phyloP scores from a whole-genome alignment of 2,113 vertebrate genomes.

The Amblyopsis rosae region DNA sequence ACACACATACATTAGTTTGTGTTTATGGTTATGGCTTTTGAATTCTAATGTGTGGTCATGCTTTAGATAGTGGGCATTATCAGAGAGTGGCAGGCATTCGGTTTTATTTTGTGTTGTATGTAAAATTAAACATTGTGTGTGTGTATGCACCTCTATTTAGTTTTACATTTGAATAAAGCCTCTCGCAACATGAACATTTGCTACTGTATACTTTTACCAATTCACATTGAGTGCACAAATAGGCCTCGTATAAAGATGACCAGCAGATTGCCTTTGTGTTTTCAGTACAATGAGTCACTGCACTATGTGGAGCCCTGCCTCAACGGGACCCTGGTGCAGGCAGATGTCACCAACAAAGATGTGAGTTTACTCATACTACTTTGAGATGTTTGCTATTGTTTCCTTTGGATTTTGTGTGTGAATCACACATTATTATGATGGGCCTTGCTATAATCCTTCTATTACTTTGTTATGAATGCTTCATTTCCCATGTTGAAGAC shows the following conservation, averaged over 20 bases:
- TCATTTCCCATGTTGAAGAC: not conserved
- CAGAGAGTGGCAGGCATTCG: slow-evolving; percentile 66
- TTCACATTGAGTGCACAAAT: too few species aligned
- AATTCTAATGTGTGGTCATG: slow-evolving; percentile 81
- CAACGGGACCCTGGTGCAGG: slow-evolving; percentile 96
- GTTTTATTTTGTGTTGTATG: slow-evolving; percentile 3
- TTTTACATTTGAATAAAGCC: not conserved
- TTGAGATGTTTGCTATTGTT: not conserved
- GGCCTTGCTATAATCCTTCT: not conserved
- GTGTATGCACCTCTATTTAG: not conserved
- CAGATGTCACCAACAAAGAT: slow-evolving; percentile 96
- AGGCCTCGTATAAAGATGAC: not conserved
- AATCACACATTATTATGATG: not conserved
- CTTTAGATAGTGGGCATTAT: slow-evolving; percentile 82
- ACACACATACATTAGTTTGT: slow-evolving; percentile 52
- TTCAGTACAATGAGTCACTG: slow-evolving; percentile 93
- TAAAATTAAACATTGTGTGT: slow-evolving; percentile 5
- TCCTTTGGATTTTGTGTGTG: not conserved
- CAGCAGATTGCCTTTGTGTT: slow-evolving; percentile 20
- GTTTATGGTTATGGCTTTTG: slow-evolving; percentile 76
- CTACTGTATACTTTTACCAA: too few species aligned
- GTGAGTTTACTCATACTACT: slow-evolving; percentile 73
- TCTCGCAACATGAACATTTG: too few species aligned
- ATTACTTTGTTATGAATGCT: not conserved
- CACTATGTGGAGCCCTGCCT: slow-evolving; percentile 96